phyloP scores from a whole-genome alignment of 2,888 invertebrate species.

The Sussaba pulchella region DNA sequence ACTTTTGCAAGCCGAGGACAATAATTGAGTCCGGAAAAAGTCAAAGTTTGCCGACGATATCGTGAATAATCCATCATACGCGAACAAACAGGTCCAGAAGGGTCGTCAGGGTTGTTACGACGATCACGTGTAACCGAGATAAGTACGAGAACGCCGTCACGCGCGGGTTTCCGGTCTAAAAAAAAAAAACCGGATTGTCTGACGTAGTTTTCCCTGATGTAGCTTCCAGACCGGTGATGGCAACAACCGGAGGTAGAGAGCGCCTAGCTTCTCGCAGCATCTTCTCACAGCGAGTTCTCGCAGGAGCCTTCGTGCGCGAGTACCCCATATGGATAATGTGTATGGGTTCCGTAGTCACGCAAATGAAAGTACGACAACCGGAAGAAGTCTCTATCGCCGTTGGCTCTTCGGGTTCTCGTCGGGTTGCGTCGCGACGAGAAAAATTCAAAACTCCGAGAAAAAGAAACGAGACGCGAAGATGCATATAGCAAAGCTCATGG shows the following conservation, averaged over 20 bases:
- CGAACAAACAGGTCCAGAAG: too few relatives aligned
- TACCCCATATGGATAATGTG: neutral
- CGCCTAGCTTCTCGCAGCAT: too few relatives aligned
- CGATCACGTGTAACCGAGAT: neutral
- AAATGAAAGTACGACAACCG: conserved; percentile 44
- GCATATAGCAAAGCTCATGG: neutral
- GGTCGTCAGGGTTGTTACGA: conserved; percentile 30
- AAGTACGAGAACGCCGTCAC: too few relatives aligned
- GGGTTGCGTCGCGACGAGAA: conserved; percentile 2
- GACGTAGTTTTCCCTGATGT: conserved; percentile 34
- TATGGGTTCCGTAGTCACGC: conserved; percentile 24
- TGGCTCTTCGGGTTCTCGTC: conserved; percentile 9
- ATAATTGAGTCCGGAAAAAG: too few relatives aligned
- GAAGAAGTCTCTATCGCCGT: conserved; percentile 13
- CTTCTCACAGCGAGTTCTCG: conserved; percentile 9
- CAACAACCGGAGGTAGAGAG: too few relatives aligned
- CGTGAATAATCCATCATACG: too few relatives aligned
- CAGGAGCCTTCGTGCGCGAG: neutral
- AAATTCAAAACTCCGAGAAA: neutral
- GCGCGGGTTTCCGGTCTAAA: too few relatives aligned
- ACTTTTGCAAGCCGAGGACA: too few relatives aligned
- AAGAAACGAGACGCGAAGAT: conserved; percentile 3
- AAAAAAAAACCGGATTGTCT: conserved; percentile 66
- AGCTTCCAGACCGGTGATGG: conserved; percentile 43
- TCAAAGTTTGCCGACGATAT: too few relatives aligned